These are phyloP conservation scores for Zosterops japonicus DNA, from an alignment of 2,113 vertebrate genomes.

Conservation along the genomic window DNA sequence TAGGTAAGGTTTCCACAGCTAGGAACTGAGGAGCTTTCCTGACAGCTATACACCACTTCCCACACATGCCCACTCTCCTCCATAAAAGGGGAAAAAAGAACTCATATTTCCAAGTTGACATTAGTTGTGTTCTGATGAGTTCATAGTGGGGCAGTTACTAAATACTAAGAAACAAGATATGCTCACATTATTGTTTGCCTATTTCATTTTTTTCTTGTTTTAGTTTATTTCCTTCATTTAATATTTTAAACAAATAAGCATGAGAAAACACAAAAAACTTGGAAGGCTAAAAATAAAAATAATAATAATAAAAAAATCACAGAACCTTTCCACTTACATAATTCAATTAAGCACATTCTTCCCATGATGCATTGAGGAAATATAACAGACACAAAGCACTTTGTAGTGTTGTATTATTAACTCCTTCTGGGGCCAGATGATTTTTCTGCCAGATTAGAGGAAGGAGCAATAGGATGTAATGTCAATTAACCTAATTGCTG, in stretches of 20 bases:
- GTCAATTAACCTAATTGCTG: background rate
- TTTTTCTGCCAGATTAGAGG: background rate
- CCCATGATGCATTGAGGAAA: background rate
- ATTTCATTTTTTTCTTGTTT: background rate
- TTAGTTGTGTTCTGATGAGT: background rate
- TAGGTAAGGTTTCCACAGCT: background rate
- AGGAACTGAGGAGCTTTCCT: background rate
- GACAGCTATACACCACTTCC: background rate
- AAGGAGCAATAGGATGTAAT: background rate
- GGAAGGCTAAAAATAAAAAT: background rate
- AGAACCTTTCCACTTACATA: background rate
- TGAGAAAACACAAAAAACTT: background rate
- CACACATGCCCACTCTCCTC: background rate
- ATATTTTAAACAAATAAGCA: constrained; percentile 4
- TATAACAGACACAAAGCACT: background rate
- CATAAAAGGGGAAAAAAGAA: rapidly evolving
- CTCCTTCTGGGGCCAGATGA: background rate
- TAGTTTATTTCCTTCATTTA: background rate
- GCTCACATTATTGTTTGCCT: background rate
- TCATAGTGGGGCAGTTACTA: background rate
- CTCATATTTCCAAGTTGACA: background rate
- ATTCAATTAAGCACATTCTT: constrained; percentile 23
- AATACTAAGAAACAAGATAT: background rate
- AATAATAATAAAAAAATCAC: background rate
- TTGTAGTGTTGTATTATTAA: constrained; percentile 34